These are phyloP conservation scores for Mimumesa dahlbomi DNA, from an alignment of 2,888 invertebrate species.

Conservation along the genomic window DNA sequence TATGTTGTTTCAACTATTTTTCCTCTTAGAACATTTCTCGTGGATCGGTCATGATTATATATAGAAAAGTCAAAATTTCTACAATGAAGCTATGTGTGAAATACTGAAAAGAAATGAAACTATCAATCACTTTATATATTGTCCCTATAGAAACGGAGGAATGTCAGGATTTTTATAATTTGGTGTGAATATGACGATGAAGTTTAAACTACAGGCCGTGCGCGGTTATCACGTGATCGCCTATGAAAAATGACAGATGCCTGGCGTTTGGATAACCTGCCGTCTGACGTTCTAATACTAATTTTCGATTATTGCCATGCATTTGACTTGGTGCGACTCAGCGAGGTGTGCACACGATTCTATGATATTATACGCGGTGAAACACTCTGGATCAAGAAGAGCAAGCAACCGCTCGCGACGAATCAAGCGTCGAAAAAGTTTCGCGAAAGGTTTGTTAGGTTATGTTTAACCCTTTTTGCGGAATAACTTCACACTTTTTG, in stretches of 20 bases:
- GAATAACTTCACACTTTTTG: neutral
- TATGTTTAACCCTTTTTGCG: constrained; percentile 34
- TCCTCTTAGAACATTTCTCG: too few relatives aligned
- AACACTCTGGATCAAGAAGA: constrained; percentile 75
- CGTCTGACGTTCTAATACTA: constrained; percentile 81
- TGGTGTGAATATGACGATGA: too few relatives aligned
- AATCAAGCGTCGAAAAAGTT: constrained; percentile 75
- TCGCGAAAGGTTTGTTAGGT: constrained; percentile 71
- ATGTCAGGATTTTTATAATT: too few relatives aligned
- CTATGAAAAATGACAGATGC: constrained; percentile 69
- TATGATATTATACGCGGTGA: constrained; percentile 80
- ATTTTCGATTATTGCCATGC: constrained; percentile 82
- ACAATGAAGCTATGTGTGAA: too few relatives aligned
- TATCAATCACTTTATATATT: too few relatives aligned
- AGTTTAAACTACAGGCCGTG: neutral
- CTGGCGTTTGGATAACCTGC: constrained; percentile 74
- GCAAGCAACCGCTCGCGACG: constrained; percentile 72
- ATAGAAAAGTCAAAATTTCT: too few relatives aligned
- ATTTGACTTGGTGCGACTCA: constrained; percentile 81
- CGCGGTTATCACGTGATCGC: constrained; percentile 35
- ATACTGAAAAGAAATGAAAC: too few relatives aligned
- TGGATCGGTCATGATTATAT: too few relatives aligned
- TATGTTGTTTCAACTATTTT: too few relatives aligned
- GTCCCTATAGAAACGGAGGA: too few relatives aligned
- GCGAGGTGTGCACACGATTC: constrained; percentile 81